A percentile compares a stretch with the other conserved stretches of the same genome.
These are phyloP conservation scores for Athalia circularis DNA, from an alignment of 2,888 invertebrate species.

Conservation along the genomic window DNA sequence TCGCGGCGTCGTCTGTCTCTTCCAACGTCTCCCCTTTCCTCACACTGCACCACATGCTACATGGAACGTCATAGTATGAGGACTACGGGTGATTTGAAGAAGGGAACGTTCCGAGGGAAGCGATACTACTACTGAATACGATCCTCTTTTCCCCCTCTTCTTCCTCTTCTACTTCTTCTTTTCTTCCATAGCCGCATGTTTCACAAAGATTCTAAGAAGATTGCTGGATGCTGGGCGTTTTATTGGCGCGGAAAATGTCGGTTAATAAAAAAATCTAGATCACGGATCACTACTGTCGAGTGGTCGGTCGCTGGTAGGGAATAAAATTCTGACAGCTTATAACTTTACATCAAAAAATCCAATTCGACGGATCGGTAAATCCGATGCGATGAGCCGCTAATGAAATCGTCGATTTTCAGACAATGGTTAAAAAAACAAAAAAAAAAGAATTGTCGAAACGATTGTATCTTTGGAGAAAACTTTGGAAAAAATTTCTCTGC, in stretches of 20 bases:
- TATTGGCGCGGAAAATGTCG: conserved; percentile 73
- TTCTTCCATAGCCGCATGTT: conserved; percentile 70
- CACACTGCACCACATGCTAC: background rate
- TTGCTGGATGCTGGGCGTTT: conserved; percentile 69
- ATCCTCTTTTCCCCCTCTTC: background rate
- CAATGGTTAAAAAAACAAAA: no score
- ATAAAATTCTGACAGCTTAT: no score
- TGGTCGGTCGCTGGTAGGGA: no score
- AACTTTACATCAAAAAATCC: no score
- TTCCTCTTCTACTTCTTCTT: background rate
- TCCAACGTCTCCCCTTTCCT: background rate
- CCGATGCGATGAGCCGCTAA: no score
- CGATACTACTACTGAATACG: conserved; percentile 1
- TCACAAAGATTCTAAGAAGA: conserved; percentile 74
- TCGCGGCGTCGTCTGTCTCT: background rate
- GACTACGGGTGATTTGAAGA: conserved; percentile 26
- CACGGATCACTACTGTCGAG: conserved; percentile 23
- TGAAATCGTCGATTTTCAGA: no score
- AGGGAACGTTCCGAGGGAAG: conserved; percentile 9
- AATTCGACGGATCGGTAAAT: no score
- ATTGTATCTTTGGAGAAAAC: no score
- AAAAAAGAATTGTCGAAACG: no score
- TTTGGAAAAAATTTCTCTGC: no score
- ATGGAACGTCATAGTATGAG: conserved; percentile 7
- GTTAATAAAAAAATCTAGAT: conserved; percentile 74